Evolutionary conservation across 2,888 invertebrate genomes (phyloP).

Genomic region (Epirrhoe tristata): DNA sequence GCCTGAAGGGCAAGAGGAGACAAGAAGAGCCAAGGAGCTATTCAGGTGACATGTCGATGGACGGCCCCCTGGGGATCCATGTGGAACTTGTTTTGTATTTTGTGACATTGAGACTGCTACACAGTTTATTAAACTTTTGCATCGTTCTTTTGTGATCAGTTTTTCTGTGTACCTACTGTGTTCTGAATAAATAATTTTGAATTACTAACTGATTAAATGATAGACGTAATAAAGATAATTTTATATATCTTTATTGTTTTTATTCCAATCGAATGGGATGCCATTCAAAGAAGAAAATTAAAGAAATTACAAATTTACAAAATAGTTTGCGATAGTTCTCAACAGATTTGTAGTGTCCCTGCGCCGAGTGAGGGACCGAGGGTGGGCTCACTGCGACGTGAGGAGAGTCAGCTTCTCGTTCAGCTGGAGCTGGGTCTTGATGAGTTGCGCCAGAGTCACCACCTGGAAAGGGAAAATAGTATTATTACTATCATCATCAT

Average conservation of each 20-base stretch:
- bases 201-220: neutral
- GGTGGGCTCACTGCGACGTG: slow-evolving; percentile 84
- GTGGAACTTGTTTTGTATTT: too few relatives aligned
- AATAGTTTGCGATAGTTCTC: slow-evolving; percentile 1
- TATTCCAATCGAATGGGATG: slow-evolving; percentile 14
- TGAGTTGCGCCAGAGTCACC: slow-evolving; percentile 97
- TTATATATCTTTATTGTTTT: slow-evolving; percentile 26
- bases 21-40: too few relatives aligned
- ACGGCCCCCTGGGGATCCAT: too few relatives aligned
- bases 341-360: neutral
- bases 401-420: slow-evolving; percentile 97
- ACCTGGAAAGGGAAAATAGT: slow-evolving; percentile 59
- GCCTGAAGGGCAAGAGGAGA: too few relatives aligned
- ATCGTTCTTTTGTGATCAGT: too few relatives aligned
- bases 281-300: neutral
- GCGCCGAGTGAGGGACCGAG: neutral
- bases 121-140: too few relatives aligned
- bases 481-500: neutral
- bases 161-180: too few relatives aligned
- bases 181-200: too few relatives aligned
- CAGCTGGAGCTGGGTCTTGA: slow-evolving; percentile 97
- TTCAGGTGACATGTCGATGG: too few relatives aligned
- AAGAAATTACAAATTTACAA: neutral
- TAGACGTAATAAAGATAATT: slow-evolving; percentile 18
- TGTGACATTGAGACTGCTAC: too few relatives aligned